Base-by-base conservation (phyloP, 2,888 invertebrate species). In the Synergus japonicus region DNA sequence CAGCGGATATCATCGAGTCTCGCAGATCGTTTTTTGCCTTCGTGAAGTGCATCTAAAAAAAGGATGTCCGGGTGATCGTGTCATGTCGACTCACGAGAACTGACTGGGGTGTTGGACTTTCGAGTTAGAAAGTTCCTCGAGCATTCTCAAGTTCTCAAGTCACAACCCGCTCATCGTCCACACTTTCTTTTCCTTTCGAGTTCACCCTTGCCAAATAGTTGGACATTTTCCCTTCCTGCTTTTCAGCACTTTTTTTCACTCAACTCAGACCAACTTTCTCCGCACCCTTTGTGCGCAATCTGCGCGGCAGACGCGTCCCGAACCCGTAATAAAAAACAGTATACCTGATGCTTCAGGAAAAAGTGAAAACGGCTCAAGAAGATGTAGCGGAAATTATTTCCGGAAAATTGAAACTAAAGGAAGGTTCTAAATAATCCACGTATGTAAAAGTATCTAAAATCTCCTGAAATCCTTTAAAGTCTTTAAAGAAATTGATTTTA, bases 201-300 rank as follows among this genome's bases (percentile, higher is more conserved):
- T 76, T 66, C 78, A 66, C 76, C 79, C 64, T 80, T 81, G 79
- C 80, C 79, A 80, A 78, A 76, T 60, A 49, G 49, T 54, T 49
- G 49, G 29, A 37, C 49, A 49, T 76, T 82, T 78, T 54, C 18
- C 77, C 63, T 81, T 82, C 63, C 64, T 18, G 65, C 46, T 63
- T 76, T 80, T 65, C 54, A n/a, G 49, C 37, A 18, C 76, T 85
- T 84, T 85, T 85, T 78, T 77, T 78, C 43, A 69, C 78, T 78
- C 84, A 84, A 82, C 81, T 78, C 82, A 46, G 73, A 84, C 79
- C 86, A 86, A 89, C 89, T 89, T 91, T 90, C 88, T 87, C 88
- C 82, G 81, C 83, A 86, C 85, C 87, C 86, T 87, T 87, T 86
- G 86, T 86, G 60, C 18, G 43, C 66, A 66, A 77, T 77, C 80